phyloP scores from a whole-genome alignment of 2,888 invertebrate species.

The Amphipoea oculea region DNA sequence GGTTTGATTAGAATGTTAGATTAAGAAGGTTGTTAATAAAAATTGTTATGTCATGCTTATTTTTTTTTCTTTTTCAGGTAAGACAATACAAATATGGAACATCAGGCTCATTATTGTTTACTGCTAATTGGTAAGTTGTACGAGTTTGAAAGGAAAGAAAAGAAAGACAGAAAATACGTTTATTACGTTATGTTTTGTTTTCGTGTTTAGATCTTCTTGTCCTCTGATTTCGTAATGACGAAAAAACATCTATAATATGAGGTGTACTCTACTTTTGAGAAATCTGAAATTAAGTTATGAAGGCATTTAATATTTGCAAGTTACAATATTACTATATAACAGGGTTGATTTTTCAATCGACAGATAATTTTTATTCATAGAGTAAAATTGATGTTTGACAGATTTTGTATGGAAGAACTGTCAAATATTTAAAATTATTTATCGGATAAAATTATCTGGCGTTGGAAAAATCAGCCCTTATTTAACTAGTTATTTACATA shows the following conservation, averaged over 20 bases:
- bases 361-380: too few relatives aligned
- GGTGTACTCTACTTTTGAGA: neutral
- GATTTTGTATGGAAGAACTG: too few relatives aligned
- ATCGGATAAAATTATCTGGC: too few relatives aligned
- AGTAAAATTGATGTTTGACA: too few relatives aligned
- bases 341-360: too few relatives aligned
- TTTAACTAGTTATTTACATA: too few relatives aligned
- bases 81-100: slow-evolving; percentile 5
- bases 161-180: neutral
- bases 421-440: too few relatives aligned
- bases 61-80: slow-evolving; percentile 57
- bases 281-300: too few relatives aligned
- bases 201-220: neutral
- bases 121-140: slow-evolving; percentile 30
- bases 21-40: neutral
- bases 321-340: too few relatives aligned
- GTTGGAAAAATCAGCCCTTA: too few relatives aligned
- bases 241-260: neutral
- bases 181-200: neutral
- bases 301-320: too few relatives aligned
- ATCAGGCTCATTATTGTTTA: neutral
- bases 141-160: neutral
- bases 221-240: too few relatives aligned
- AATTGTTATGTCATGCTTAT: neutral
- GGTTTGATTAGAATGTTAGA: neutral